These are phyloP conservation scores for Meandrina meandrites DNA, from an alignment of 92 coral and sea anemone genomes.

Conservation along the genomic window DNA sequence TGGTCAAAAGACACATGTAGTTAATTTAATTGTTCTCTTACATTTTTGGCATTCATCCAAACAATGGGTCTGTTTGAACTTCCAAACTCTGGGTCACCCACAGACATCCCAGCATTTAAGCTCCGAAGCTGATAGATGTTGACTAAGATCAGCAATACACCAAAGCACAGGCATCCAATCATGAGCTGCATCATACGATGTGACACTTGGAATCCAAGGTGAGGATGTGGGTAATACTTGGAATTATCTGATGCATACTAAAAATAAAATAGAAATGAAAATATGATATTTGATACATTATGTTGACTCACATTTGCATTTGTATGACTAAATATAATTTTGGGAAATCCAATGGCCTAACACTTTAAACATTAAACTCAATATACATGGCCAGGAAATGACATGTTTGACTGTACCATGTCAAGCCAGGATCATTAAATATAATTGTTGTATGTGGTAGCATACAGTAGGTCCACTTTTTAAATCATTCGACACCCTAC, in stretches of 20 bases:
- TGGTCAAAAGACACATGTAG: neutral
- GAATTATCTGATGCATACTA: constrained; percentile 47
- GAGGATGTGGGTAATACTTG: constrained; percentile 50
- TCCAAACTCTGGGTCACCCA: constrained; percentile 61
- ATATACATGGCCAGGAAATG: too few relatives aligned
- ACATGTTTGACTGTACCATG: too few relatives aligned
- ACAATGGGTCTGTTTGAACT: constrained; percentile 66
- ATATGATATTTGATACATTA: neutral
- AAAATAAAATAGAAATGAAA: neutral
- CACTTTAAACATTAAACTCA: too few relatives aligned
- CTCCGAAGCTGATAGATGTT: constrained; percentile 83
- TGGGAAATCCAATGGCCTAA: too few relatives aligned
- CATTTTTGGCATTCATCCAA: constrained; percentile 88
- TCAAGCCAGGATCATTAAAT: too few relatives aligned
- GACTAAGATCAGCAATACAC: constrained; percentile 75
- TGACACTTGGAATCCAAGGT: constrained; percentile 30
- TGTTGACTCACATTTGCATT: too few relatives aligned
- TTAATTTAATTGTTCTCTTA: constrained; percentile 20
- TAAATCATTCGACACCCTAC: too few relatives aligned
- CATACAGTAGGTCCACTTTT: too few relatives aligned
- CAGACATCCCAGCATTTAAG: constrained; percentile 50
- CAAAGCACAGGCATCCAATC: constrained; percentile 80
- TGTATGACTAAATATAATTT: too few relatives aligned
- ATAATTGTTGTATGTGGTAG: too few relatives aligned
- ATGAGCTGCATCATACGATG: constrained; percentile 63